phyloP scores from a whole-genome alignment of 2,113 vertebrate genomes.

The Cranoglanis bouderius region DNA sequence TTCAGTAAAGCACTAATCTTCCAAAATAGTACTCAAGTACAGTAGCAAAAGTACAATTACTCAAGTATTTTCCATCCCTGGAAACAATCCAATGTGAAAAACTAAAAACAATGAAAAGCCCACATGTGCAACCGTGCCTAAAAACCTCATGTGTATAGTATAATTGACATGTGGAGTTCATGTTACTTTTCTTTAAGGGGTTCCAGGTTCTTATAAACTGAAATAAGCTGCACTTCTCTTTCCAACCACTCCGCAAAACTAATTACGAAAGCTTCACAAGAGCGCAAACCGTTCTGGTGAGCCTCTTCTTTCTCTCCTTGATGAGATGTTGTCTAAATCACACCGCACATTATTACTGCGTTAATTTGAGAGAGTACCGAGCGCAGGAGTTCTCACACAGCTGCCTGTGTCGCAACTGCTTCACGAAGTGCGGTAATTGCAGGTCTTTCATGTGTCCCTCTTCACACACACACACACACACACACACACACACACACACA shows the following conservation, averaged over 20 bases:
- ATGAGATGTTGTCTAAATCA: conserved; percentile 51
- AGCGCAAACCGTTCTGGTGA: conserved; percentile 29
- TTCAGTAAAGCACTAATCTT: no score
- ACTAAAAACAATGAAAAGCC: not conserved
- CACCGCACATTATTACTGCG: conserved; percentile 47
- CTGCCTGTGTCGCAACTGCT: conserved; percentile 78
- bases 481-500: conserved; percentile 47
- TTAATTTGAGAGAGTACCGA: conserved; percentile 43
- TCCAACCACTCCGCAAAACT: not conserved
- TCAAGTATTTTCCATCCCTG: not conserved
- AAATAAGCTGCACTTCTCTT: not conserved
- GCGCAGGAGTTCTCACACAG: conserved; percentile 65
- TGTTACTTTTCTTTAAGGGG: not conserved
- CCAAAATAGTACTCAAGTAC: not conserved
- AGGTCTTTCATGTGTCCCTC: conserved; percentile 77
- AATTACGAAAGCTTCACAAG: conserved; percentile 36
- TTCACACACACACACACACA: conserved; percentile 52
- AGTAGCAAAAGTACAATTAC: not conserved
- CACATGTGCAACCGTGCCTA: not conserved
- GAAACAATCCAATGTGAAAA: not conserved
- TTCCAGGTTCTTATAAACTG: not conserved
- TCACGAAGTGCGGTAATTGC: conserved; percentile 80
- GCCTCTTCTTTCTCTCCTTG: conserved; percentile 31
- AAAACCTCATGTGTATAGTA: not conserved
- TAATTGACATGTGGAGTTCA: not conserved